Evolutionary conservation across 2,888 invertebrate genomes (phyloP), one percentile per base, ranked within the genome.

Genomic region (Eristalis intricaria): DNA sequence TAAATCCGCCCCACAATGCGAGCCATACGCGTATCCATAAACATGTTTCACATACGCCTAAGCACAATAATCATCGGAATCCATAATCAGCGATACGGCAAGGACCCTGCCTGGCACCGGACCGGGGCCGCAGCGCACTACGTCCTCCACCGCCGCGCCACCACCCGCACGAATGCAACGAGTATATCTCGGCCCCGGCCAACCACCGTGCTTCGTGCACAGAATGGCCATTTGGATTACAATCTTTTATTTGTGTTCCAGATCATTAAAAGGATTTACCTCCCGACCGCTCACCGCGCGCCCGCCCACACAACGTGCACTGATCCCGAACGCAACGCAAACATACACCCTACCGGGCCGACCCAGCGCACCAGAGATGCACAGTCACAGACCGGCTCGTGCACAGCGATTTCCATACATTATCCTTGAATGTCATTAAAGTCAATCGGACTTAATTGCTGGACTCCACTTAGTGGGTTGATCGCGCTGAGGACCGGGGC

Each of bases 191-290:
- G 26, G 60, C 13, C 26, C 26, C 26, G 13, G 23, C 60, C 60
- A 60, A 15, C 60, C 60, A 60, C 26, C 4, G 50, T 75, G 63
- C 79, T 50, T 26, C 63, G 26, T 26, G 40, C 61, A 70, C 66
- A 22, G 75, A 60, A 79, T 71, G 71, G 43, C 32, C 75, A 76
- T 87, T 79, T 65, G 75, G 82, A 82, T 71, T 83, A 73, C 29
- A 80, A 35, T 70, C 43, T 58, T 29, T 38, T 61, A 66, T 83
- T 79, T 79, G 64, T 68, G 29, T 83, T 83, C 68, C 79, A 83
- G 75, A 83, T 87, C 87, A 83, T 83, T 87, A 68, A 87, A 79
- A 79, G 83, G 83, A 83, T 75, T 87, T 83, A 79, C 71, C 43
- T 58, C 23, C 60, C 58, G 19, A 5, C 15, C 32, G 32, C 32